Conservation (phyloP, 2,888 invertebrate genomes). For the Agriopis aurantiaria region DNA sequence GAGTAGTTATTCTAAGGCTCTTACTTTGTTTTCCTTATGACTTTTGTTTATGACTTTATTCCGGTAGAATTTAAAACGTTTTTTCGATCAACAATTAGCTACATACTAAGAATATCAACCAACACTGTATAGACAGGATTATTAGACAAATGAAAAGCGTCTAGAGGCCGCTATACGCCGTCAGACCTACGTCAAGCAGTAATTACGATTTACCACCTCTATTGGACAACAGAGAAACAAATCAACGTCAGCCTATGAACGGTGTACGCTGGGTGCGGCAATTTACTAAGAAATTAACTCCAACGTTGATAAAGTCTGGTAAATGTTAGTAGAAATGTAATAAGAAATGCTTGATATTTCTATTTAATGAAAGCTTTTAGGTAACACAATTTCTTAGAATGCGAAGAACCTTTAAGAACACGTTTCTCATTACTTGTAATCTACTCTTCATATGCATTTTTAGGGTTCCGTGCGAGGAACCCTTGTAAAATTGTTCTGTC, state of each 20-base stretch:
- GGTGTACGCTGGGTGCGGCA: constrained; percentile 27
- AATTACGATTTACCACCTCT: constrained; percentile 69
- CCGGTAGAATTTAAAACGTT: too few species aligned
- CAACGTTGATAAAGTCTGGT: constrained; percentile 25
- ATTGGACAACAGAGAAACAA: constrained; percentile 63
- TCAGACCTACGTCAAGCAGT: constrained; percentile 66
- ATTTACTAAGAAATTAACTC: constrained; percentile 41
- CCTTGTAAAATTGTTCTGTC: too few species aligned
- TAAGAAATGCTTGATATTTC: constrained; percentile 8
- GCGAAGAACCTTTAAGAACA: background rate
- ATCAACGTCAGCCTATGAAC: constrained; percentile 55
- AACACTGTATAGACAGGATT: constrained; percentile 20
- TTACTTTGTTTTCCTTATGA: too few species aligned
- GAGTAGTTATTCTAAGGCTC: too few species aligned
- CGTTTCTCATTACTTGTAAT: too few species aligned
- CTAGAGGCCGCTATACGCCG: constrained; percentile 42
- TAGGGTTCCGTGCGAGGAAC: too few species aligned
- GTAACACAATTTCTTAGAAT: background rate
- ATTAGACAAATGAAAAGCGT: constrained; percentile 45
- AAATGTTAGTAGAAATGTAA: constrained; percentile 19
- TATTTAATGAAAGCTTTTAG: background rate
- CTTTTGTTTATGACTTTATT: too few species aligned
- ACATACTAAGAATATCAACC: background rate
- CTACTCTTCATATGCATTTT: too few species aligned
- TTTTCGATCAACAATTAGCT: too few species aligned